Conservation (phyloP, 2,888 invertebrate genomes). For the Digitonthophagus gazella region DNA sequence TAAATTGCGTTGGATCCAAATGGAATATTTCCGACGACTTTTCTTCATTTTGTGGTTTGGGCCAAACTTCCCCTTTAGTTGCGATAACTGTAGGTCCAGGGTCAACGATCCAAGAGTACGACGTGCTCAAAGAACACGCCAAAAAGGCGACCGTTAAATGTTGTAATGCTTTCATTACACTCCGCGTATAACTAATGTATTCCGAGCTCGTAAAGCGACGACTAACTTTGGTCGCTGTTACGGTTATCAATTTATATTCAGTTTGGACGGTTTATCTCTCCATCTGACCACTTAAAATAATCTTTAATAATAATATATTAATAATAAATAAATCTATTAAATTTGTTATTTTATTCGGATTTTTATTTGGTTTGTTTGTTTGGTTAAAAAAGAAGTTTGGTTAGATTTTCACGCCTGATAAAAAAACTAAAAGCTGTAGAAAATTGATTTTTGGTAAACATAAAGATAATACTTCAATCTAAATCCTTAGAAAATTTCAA, state of each 20-base stretch:
- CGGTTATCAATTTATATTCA: background rate
- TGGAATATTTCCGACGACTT: slow-evolving; percentile 50
- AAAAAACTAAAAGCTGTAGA: too few species aligned
- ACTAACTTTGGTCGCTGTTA: background rate
- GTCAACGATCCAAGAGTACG: slow-evolving; percentile 38
- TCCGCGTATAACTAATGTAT: background rate
- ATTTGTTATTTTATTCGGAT: too few species aligned
- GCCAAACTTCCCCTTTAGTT: slow-evolving; percentile 69
- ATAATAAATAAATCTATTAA: too few species aligned
- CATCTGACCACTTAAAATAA: background rate
- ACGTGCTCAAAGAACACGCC: slow-evolving; percentile 28
- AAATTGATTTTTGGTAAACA: too few species aligned
- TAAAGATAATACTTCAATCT: too few species aligned
- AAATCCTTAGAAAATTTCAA: too few species aligned
- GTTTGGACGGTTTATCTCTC: background rate
- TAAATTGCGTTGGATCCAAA: slow-evolving; percentile 54
- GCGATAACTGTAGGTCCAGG: slow-evolving; percentile 56
- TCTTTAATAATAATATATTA: too few species aligned
- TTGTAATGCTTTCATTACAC: background rate
- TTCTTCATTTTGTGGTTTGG: slow-evolving; percentile 58
- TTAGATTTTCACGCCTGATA: too few species aligned
- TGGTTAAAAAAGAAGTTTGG: too few species aligned
- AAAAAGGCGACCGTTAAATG: background rate
- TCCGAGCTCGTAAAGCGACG: background rate
- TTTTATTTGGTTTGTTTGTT: too few species aligned